Conservation (phyloP, 2,797 vertebrate genomes). For the Danio aesculapii region DNA sequence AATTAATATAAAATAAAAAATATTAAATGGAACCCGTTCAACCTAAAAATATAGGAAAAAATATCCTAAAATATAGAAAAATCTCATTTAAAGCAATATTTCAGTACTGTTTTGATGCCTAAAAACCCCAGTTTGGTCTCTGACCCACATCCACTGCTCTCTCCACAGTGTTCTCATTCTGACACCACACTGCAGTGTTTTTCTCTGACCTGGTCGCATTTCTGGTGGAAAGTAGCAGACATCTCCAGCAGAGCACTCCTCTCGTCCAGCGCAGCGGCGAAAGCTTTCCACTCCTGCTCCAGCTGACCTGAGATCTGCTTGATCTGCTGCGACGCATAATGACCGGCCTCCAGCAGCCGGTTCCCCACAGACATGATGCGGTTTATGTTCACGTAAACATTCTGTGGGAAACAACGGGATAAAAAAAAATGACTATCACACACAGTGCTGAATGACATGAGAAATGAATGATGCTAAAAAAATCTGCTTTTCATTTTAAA, state of each 20-base stretch:
- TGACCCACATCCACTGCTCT: no score
- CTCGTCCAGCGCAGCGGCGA: conserved; percentile 95
- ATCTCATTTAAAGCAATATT: no score
- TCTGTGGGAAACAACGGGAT: conserved; percentile 72
- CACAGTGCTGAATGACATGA: background rate
- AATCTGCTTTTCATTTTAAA: no score
- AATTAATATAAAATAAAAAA: no score
- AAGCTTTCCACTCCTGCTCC: conserved; percentile 98
- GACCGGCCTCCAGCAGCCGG: conserved; percentile 94
- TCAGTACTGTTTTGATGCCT: no score
- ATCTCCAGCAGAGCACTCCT: conserved; percentile 96
- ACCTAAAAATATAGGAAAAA: no score
- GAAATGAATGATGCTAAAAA: no score
- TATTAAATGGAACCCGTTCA: no score
- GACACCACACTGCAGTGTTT: background rate
- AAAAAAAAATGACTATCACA: background rate
- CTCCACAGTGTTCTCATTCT: no score
- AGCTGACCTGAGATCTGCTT: conserved; percentile 96
- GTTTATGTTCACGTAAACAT: conserved; percentile 98
- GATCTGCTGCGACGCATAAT: conserved; percentile 98
- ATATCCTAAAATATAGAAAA: no score
- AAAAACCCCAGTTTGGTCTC: no score
- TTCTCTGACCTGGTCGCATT: conserved; percentile 92
- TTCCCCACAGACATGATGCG: conserved; percentile 99
- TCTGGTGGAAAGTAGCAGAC: conserved; percentile 97